These are phyloP conservation scores for Empis stercorea DNA, from an alignment of 2,888 invertebrate genomes.

Conservation along the genomic window DNA sequence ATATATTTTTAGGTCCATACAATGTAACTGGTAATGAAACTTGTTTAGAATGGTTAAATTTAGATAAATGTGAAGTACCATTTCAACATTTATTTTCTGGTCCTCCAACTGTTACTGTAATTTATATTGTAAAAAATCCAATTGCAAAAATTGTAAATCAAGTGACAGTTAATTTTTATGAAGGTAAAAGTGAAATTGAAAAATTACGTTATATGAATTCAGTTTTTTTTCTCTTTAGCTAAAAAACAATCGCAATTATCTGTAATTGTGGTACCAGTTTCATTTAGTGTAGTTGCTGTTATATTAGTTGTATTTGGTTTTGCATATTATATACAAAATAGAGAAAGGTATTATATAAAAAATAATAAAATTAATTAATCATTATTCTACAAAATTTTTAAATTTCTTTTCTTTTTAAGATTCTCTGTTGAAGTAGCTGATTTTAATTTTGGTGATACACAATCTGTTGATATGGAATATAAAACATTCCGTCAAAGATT, in stretches of 20 bases:
- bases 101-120: conserved; percentile 59
- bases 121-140: conserved; percentile 66
- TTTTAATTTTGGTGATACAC: conserved; percentile 72
- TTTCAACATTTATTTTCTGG: conserved; percentile 56
- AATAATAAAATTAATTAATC: no score
- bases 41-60: conserved; percentile 38
- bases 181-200: conserved; percentile 44
- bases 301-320: conserved; percentile 76
- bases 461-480: conserved; percentile 67
- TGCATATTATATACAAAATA: conserved; percentile 72
- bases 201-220: no score
- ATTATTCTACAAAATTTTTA: not conserved
- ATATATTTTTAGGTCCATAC: conserved; percentile 29
- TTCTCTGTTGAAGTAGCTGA: conserved; percentile 79
- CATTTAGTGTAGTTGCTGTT: conserved; percentile 67
- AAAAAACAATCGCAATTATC: conserved; percentile 70
- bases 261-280: conserved; percentile 76
- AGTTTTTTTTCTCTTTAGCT: conserved; percentile 40
- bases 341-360: conserved; percentile 48
- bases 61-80: conserved; percentile 46
- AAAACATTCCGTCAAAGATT: conserved; percentile 76
- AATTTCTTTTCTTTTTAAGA: conserved; percentile 35
- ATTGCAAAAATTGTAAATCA: conserved; percentile 55
- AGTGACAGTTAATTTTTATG: conserved; percentile 67
- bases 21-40: conserved; percentile 69